Evolutionary conservation across 2,888 invertebrate species (phyloP), one percentile per base, ranked within the genome.

Genomic region (Miltochrista miniata): DNA sequence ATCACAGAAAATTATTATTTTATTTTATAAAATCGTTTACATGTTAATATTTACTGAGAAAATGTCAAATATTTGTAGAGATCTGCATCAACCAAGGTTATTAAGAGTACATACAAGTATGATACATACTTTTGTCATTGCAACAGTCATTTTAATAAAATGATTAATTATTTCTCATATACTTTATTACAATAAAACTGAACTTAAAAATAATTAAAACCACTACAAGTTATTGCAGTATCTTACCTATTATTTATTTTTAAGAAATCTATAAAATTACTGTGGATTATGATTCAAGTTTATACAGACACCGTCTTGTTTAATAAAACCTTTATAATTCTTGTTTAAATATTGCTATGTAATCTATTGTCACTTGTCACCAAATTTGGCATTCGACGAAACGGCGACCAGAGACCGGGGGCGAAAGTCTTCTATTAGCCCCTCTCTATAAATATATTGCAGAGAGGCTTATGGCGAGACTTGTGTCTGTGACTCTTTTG

Each of bases 81-180:
- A 24, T 5, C 18, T 24, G 18, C 18, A 5, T 24, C 18, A 24
- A 24, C 33, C 61, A 65, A 65, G 65, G 65, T 31, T 54, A 30
- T 3, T 24, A n/a, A n/a, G n/a, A n/a, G n/a, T n/a, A n/a, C n/a
- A 10, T 7, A 47, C 40, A 45, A 39, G 41, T 31, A 46, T 39
- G 39, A 7, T 7, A 46, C 50, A 24, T 24, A 24, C 18, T 24
- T 39, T 51, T 47, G 51, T 56, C 39, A 56, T 49, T 57, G 55
- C 9, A 33, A 12, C 33, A 40, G 55, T 48, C 64, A 40, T 53
- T 62, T 64, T 64, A 24, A 24, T 24, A 24, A 45, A 48, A 59
- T 64, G 51, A 62, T 64, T 64, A 64, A 64, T 64, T 62, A 55
- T 51, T 44, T 57, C 15, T 50, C 47, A 47, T 47, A 47, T 46